Percentiles rank a stretch among this genome's conserved stretches.
Evolutionary conservation across 2,113 vertebrate species (phyloP).

Genomic region (Nannospalax galili): DNA sequence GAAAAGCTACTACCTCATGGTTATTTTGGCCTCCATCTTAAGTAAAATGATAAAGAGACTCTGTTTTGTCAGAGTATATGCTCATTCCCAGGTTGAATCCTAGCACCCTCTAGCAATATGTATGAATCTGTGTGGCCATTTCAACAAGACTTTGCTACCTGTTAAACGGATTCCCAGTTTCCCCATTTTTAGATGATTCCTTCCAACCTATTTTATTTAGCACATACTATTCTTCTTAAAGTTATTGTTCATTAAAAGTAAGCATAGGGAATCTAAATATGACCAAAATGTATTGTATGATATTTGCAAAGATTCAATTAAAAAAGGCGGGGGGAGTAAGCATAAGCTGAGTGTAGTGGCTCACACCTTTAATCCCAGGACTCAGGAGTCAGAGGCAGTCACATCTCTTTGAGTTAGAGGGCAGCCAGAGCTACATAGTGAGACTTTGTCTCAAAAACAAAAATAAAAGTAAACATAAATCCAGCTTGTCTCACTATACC

Average conservation of each 20-base stretch:
- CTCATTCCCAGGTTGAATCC: not conserved
- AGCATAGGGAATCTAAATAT: too few relatives aligned
- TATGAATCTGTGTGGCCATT: not conserved
- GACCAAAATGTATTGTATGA: too few relatives aligned
- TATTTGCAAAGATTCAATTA: too few relatives aligned
- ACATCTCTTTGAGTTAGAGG: too few relatives aligned
- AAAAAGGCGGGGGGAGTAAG: too few relatives aligned
- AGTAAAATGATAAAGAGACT: slow-evolving; percentile 54
- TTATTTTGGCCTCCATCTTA: not conserved
- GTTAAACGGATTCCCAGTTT: slow-evolving; percentile 39
- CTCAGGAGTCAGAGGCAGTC: too few relatives aligned
- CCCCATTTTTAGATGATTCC: slow-evolving; percentile 4
- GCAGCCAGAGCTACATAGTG: too few relatives aligned
- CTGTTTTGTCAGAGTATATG: not conserved
- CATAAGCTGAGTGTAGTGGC: too few relatives aligned
- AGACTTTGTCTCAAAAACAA: too few relatives aligned
- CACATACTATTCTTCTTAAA: slow-evolving; percentile 26
- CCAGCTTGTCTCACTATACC: slow-evolving; percentile 17
- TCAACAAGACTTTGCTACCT: slow-evolving; percentile 19
- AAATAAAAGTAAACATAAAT: not conserved
- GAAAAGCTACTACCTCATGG: not conserved
- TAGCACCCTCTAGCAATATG: slow-evolving; percentile 43
- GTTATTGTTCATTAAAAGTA: slow-evolving; percentile 28
- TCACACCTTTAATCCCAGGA: too few relatives aligned
- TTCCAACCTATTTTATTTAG: slow-evolving; percentile 31